Evolutionary conservation across 2,113 vertebrate species (phyloP).

Genomic region (Poeciliopsis turrubarensis): DNA sequence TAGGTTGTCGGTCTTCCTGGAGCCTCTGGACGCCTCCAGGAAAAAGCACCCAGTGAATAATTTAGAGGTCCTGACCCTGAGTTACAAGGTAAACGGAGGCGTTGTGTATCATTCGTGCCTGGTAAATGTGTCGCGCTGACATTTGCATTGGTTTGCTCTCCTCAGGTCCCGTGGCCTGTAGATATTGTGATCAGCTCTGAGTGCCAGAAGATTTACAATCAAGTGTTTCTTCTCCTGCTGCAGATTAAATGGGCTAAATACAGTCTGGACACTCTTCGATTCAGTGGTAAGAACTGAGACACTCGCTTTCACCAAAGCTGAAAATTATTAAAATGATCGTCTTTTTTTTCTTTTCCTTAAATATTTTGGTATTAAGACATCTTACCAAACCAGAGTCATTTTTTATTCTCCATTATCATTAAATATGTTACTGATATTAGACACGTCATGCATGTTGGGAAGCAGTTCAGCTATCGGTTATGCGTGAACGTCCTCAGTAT

Average conservation of each 20-base stretch:
- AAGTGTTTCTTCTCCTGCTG: conserved; percentile 94
- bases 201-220: conserved; percentile 99
- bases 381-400: no score
- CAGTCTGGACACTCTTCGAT: conserved; percentile 92
- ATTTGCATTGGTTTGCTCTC: background rate
- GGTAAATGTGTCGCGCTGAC: background rate
- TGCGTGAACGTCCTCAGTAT: background rate
- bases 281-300: conserved; percentile 85
- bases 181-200: conserved; percentile 98
- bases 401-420: no score
- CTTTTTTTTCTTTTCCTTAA: background rate
- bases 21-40: conserved; percentile 87
- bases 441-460: background rate
- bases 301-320: background rate
- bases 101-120: background rate
- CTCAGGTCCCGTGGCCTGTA: conserved; percentile 97
- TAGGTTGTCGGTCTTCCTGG: conserved; percentile 92
- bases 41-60: conserved; percentile 96
- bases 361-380: background rate
- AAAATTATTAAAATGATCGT: background rate
- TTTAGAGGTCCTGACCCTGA: conserved; percentile 91
- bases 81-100: conserved; percentile 87
- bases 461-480: background rate
- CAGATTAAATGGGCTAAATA: conserved; percentile 99
- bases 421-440: no score